Evolutionary conservation across 1,140 invertebrate species (phyloP).

Genomic region (Neoseiulus cucumeris): DNA sequence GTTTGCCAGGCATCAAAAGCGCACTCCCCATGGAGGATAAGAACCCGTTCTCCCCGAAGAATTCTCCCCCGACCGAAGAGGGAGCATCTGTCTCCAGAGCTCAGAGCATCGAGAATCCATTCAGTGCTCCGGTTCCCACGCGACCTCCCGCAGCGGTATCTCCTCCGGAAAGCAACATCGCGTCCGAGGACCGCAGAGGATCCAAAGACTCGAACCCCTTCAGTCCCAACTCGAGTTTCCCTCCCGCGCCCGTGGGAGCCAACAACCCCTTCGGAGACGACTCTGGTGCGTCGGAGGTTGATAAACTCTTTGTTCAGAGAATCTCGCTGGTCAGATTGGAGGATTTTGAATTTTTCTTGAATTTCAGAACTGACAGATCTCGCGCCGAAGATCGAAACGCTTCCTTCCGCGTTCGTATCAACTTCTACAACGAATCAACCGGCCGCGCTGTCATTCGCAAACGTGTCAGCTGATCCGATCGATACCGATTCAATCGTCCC

Average conservation of each 20-base stretch:
- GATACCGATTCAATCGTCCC: not conserved
- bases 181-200: not conserved
- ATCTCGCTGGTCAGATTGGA: too few relatives aligned
- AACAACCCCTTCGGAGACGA: not conserved
- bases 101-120: not conserved
- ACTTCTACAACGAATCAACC: not conserved
- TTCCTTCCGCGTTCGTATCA: not conserved
- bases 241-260: not conserved
- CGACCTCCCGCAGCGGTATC: not conserved
- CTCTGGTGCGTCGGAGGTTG: not conserved
- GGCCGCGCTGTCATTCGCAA: not conserved
- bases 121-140: not conserved
- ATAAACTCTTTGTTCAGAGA: too few relatives aligned
- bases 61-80: not conserved
- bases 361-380: not conserved
- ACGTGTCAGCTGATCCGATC: not conserved
- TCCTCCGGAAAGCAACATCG: not conserved
- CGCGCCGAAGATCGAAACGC: not conserved
- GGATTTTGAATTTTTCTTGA: not conserved
- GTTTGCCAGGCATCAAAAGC: not conserved
- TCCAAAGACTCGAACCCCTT: slow-evolving; percentile 1
- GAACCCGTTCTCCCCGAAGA: slow-evolving; percentile 1
- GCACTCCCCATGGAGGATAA: not conserved
- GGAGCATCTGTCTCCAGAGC: not conserved
- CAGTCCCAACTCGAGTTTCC: not conserved